Conservation (phyloP, 35 echinoderm and acorn worm genomes). For the Heliocidaris tuberculata region DNA sequence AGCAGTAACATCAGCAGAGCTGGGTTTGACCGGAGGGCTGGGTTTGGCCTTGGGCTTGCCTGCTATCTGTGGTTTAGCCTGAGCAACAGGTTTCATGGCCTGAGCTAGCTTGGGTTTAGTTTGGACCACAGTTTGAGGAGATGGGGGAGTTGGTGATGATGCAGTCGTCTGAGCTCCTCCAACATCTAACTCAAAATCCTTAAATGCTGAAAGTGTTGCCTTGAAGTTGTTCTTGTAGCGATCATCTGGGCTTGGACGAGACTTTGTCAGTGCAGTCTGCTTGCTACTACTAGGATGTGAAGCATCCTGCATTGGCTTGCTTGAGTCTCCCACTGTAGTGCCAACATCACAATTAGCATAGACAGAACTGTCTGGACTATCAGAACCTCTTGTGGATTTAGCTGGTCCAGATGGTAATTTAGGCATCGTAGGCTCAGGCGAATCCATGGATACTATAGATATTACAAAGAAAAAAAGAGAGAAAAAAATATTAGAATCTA, state of each 20-base stretch:
- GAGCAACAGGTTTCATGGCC: background rate
- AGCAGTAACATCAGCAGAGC: background rate
- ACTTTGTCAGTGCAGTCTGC: background rate
- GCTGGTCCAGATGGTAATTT: background rate
- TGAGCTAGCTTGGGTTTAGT: background rate
- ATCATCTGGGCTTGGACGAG: constrained; percentile 10
- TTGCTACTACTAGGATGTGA: background rate
- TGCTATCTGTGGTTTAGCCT: constrained; percentile 14
- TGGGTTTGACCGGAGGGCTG: constrained; percentile 1
- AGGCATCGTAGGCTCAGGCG: background rate
- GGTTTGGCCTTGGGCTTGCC: constrained; percentile 33
- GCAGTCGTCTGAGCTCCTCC: background rate
- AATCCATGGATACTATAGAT: background rate
- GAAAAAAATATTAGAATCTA: background rate
- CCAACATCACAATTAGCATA: constrained; percentile 35
- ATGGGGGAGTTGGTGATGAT: background rate
- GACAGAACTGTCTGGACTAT: background rate
- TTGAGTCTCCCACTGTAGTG: background rate
- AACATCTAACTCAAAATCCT: constrained; percentile 31
- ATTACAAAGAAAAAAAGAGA: background rate
- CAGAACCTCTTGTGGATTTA: constrained; percentile 3
- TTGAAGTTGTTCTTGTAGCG: constrained; percentile 35
- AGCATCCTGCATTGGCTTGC: background rate
- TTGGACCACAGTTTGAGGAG: background rate
- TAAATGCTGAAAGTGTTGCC: constrained; percentile 13